Conservation (phyloP, 2,888 invertebrate genomes). For the Sminthurides aquaticus region DNA sequence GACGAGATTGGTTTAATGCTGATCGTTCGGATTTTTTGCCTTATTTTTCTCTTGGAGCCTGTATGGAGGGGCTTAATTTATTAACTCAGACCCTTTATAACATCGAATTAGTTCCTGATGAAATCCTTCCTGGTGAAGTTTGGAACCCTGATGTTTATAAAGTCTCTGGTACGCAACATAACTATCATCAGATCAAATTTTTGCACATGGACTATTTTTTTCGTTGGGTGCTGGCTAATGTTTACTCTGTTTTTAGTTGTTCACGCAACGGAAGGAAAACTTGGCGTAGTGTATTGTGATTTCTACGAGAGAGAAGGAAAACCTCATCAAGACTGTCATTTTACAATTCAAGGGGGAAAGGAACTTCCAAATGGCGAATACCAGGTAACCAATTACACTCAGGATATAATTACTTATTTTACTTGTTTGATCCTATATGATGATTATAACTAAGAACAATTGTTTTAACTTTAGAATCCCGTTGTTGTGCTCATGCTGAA, state of each 20-base stretch:
- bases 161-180: slow-evolving; percentile 54
- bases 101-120: slow-evolving; percentile 65
- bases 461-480: slow-evolving; percentile 59
- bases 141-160: slow-evolving; percentile 88
- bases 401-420: not conserved
- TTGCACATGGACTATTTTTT: not conserved
- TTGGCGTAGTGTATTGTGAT: slow-evolving; percentile 96
- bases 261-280: slow-evolving; percentile 67
- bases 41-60: slow-evolving; percentile 84
- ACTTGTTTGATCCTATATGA: not conserved
- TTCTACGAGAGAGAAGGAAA: slow-evolving; percentile 87
- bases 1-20: slow-evolving; percentile 57
- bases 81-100: slow-evolving; percentile 77
- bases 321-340: slow-evolving; percentile 96
- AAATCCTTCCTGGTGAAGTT: slow-evolving; percentile 68
- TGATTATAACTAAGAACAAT: not conserved
- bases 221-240: not conserved
- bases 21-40: slow-evolving; percentile 66
- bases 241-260: slow-evolving; percentile 53
- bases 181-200: slow-evolving; percentile 2
- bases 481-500: slow-evolving; percentile 90
- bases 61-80: slow-evolving; percentile 93
- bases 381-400: slow-evolving; percentile 54
- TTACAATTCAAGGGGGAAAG: slow-evolving; percentile 93
- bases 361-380: slow-evolving; percentile 67